phyloP scores from a whole-genome alignment of 2,797 vertebrate genomes.

The Loris lydekkerianus region DNA sequence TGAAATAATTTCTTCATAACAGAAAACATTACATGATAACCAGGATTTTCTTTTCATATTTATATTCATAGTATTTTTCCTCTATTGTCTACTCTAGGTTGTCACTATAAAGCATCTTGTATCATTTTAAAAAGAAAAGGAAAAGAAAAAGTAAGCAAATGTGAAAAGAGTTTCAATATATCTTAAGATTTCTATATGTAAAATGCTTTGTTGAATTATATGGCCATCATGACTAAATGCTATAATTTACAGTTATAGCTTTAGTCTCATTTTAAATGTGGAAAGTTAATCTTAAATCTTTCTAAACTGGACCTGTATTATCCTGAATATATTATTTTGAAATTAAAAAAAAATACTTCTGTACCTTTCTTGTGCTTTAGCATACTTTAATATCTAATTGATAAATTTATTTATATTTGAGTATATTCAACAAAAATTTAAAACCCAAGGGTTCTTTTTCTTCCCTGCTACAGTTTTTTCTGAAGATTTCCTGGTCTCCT shows the following conservation, averaged over 20 bases:
- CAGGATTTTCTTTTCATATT: constrained; percentile 88
- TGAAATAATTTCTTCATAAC: constrained; percentile 87
- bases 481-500: constrained; percentile 45
- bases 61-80: constrained; percentile 85
- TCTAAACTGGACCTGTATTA: constrained; percentile 87
- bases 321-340: constrained; percentile 88
- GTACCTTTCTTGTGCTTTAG: constrained; percentile 87
- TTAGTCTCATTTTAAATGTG: constrained; percentile 76
- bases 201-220: constrained; percentile 80
- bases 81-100: constrained; percentile 82
- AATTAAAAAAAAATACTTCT: constrained; percentile 81
- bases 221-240: constrained; percentile 78
- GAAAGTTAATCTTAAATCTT: constrained; percentile 85
- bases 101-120: constrained; percentile 84
- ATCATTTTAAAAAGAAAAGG: constrained; percentile 83
- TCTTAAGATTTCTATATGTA: constrained; percentile 84
- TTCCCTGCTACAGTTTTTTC: constrained; percentile 57
- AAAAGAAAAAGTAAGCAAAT: constrained; percentile 89
- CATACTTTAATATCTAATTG: constrained; percentile 59
- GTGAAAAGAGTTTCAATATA: constrained; percentile 91
- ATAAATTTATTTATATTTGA: constrained; percentile 63
- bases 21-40: constrained; percentile 86
- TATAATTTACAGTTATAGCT: constrained; percentile 84
- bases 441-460: constrained; percentile 44
- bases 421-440: constrained; percentile 40